These are phyloP conservation scores for Cotesia chilonis DNA, from an alignment of 1,140 invertebrate genomes.

Conservation along the genomic window DNA sequence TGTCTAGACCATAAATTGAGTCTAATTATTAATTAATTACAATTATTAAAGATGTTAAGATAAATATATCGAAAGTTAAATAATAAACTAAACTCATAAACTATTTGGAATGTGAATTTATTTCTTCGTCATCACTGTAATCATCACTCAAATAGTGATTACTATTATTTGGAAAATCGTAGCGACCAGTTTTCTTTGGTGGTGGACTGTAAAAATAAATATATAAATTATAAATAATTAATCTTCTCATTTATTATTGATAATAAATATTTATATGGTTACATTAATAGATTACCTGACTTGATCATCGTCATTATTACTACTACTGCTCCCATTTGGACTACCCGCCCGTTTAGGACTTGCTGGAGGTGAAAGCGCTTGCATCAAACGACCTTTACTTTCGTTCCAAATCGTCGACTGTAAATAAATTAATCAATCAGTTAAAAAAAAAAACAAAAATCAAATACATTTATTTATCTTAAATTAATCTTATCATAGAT, in stretches of 20 bases:
- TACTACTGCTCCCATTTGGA: conserved; percentile 59
- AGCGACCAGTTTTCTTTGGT: conserved; percentile 65
- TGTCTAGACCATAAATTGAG: too few relatives aligned
- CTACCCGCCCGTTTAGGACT: conserved; percentile 71
- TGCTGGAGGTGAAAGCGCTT: conserved; percentile 86
- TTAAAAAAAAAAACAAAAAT: conserved; percentile 2
- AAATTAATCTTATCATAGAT: neutral
- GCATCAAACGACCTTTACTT: conserved; percentile 85
- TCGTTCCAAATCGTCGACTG: conserved; percentile 89
- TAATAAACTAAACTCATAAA: conserved; percentile 23
- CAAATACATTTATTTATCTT: conserved; percentile 3
- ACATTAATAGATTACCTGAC: conserved; percentile 51
- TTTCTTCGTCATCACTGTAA: conserved; percentile 65
- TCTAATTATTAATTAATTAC: conserved; percentile 43
- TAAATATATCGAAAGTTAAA: conserved; percentile 26
- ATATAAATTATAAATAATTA: conserved; percentile 15
- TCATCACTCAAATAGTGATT: conserved; percentile 62
- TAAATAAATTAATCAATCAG: conserved; percentile 25
- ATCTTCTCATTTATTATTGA: neutral
- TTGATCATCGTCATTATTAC: conserved; percentile 60
- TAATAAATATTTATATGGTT: neutral
- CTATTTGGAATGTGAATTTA: conserved; percentile 59
- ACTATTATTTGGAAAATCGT: conserved; percentile 54
- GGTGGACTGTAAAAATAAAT: conserved; percentile 62
- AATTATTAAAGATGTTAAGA: conserved; percentile 37